Evolutionary conservation across 2,888 invertebrate genomes (phyloP), one percentile per base, ranked within the genome.

Genomic region (Agriopis marginaria): DNA sequence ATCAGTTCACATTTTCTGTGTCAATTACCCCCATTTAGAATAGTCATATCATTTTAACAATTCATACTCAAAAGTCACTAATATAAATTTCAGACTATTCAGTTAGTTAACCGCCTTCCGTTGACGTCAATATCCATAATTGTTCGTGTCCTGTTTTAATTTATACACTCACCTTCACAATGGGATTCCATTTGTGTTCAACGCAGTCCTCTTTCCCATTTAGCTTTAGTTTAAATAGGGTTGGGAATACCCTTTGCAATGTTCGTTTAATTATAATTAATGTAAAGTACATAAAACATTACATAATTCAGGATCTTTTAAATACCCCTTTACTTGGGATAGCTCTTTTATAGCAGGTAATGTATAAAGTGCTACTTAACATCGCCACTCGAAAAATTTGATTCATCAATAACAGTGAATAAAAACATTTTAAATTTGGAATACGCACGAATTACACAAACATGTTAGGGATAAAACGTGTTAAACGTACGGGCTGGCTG

Each of bases 81-180:
- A 69, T 71, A 71, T 63, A 68, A 70, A 73, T 71, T 74, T 74
- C 67, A 68, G 55, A 40, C 70, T 71, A 72, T 72, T 72, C 66
- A 73, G 76, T 73, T 71, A 66, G 76, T 74, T 76, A 74, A 69
- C 69, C 39, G 50, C 76, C 79, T 77, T 82, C 83, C 77, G 79
- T 78, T 80, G 79, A 78, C 77, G 79, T 80, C 68, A 74, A 63
- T 68, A 64, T 59, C 47, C 64, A 68, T 79, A 78, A 84, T 81
- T 81, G 75, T 65, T 67, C 39, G 74, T 79, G 71, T 82, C 83
- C 80, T 77, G 78, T 77, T 73, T 70, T 76, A 68, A 75, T 73
- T 75, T 63, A 71, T 78, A 73, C 75, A 76, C 73, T 71, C 72
- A 74, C 73, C 74, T 68, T 72, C 58, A 71, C 72, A 72, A 63